These are phyloP conservation scores for Elachura formosa DNA, from an alignment of 2,113 vertebrate genomes.

Conservation along the genomic window DNA sequence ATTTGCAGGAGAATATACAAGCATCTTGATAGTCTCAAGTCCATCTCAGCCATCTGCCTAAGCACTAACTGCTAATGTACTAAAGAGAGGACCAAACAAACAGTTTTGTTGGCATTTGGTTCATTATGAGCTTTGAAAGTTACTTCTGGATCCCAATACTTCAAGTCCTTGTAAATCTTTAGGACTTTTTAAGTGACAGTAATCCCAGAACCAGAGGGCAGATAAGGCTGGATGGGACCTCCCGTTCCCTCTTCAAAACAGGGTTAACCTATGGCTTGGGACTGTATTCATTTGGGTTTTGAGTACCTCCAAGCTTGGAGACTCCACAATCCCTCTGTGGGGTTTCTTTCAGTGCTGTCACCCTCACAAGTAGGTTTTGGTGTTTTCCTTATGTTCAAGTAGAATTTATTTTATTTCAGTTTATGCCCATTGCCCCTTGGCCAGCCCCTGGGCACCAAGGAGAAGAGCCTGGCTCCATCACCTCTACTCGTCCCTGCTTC, in stretches of 20 bases:
- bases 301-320: not conserved
- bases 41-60: not conserved
- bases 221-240: not conserved
- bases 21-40: not conserved
- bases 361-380: accelerated
- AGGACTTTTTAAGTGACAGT: not conserved
- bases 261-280: not conserved
- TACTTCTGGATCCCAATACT: not conserved
- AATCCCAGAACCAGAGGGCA: not conserved
- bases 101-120: not conserved
- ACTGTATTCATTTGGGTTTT: not conserved
- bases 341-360: not conserved
- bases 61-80: not conserved
- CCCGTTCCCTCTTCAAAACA: not conserved
- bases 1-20: not conserved
- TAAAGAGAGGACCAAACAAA: not conserved
- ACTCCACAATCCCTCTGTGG: not conserved
- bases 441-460: not conserved
- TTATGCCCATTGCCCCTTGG: not conserved
- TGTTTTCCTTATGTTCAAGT: not conserved
- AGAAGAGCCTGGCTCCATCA: not conserved
- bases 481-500: not conserved
- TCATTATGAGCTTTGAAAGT: not conserved
- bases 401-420: not conserved
- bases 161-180: not conserved